These are phyloP conservation scores for Eurosta solidaginis DNA, from an alignment of 1,140 invertebrate genomes.

Conservation along the genomic window DNA sequence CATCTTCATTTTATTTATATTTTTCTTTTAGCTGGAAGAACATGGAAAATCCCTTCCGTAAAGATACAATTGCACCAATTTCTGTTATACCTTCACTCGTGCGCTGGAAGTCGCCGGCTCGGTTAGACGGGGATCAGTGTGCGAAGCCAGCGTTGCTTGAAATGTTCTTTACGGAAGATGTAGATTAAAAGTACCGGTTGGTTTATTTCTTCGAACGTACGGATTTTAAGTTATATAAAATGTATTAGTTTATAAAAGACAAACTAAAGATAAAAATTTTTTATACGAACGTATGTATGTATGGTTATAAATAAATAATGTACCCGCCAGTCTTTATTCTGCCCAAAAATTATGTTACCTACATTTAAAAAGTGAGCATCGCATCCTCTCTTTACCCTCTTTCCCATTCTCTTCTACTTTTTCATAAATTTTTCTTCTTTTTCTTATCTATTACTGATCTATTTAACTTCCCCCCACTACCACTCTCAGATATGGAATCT, in stretches of 20 bases:
- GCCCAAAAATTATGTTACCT: no score
- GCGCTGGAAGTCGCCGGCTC: conserved; percentile 70
- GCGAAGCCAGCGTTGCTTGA: conserved; percentile 66
- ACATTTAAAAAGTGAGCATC: no score
- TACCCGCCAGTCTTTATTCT: no score
- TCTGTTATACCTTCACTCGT: conserved; percentile 72
- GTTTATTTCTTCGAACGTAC: no score
- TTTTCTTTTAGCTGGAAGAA: conserved; percentile 59
- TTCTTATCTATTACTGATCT: no score
- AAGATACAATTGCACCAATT: conserved; percentile 65
- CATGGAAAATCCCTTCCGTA: conserved; percentile 70
- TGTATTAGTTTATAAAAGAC: not conserved
- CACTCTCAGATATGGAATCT: no score
- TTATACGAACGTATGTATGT: not conserved
- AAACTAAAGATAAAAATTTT: not conserved
- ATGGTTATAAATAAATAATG: no score
- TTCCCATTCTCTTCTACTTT: no score
- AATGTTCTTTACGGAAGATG: conserved; percentile 67
- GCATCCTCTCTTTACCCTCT: no score
- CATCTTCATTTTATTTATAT: not conserved
- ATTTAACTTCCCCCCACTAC: no score
- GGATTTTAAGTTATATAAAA: not conserved
- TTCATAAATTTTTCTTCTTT: no score
- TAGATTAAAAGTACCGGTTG: conserved; percentile 1
- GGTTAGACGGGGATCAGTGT: conserved; percentile 71